phyloP scores from a whole-genome alignment of 2,113 vertebrate genomes.

The Rissa tridactyla region DNA sequence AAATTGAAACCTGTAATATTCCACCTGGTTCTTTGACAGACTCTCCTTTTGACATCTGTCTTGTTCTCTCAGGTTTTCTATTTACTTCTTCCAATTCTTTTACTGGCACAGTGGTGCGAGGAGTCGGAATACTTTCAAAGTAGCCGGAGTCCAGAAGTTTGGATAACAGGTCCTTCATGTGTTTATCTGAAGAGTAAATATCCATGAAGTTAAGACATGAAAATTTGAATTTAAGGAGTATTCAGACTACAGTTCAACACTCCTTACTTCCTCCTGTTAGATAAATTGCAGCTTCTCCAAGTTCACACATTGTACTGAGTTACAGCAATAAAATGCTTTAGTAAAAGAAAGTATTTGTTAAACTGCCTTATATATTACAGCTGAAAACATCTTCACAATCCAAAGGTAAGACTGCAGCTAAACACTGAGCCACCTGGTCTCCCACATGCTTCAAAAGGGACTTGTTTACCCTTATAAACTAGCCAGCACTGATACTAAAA shows the following conservation, averaged over 20 bases:
- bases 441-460: not conserved
- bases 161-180: conserved; percentile 85
- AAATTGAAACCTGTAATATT: too few relatives aligned
- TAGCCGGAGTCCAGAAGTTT: conserved; percentile 86
- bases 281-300: not conserved
- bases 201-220: not conserved
- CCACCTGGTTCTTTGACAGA: not conserved
- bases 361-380: not conserved
- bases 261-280: not conserved
- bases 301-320: not conserved
- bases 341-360: not conserved
- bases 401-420: not conserved
- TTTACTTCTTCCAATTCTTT: conserved; percentile 58
- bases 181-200: conserved; percentile 80
- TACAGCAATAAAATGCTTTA: not conserved
- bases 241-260: not conserved
- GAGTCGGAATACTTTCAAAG: conserved; percentile 84
- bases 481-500: not conserved
- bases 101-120: conserved; percentile 65
- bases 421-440: not conserved
- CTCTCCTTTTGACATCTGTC: conserved; percentile 57
- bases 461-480: not conserved
- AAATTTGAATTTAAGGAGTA: not conserved
- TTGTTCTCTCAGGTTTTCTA: conserved; percentile 68
- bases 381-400: not conserved